phyloP scores from a whole-genome alignment of 2,797 vertebrate species.

The Danio jaintianensis region DNA sequence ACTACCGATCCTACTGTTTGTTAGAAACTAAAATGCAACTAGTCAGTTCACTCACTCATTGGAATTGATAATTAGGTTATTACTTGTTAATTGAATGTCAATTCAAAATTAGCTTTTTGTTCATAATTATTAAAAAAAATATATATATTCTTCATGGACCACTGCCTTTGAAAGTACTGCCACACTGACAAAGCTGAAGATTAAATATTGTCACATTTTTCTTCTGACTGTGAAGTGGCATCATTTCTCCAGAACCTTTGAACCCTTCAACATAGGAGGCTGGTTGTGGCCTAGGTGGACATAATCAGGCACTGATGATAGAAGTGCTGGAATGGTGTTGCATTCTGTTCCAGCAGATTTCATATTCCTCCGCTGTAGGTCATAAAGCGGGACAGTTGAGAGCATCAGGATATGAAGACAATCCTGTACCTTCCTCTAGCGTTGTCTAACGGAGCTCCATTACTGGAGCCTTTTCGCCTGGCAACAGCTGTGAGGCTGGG shows the following conservation, averaged over 20 bases:
- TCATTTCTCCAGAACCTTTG: constrained; percentile 39
- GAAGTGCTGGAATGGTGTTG: background rate
- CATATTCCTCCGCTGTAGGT: constrained; percentile 45
- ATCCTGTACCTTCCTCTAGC: constrained; percentile 42
- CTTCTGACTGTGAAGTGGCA: background rate
- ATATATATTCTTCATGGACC: background rate
- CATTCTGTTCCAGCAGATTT: constrained; percentile 28
- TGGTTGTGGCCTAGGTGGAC: constrained; percentile 4
- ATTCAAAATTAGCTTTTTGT: background rate
- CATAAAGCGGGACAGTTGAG: constrained; percentile 30
- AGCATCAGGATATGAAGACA: constrained; percentile 55
- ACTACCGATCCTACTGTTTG: background rate
- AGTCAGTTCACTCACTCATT: background rate
- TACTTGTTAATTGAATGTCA: background rate
- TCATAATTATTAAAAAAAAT: too few relatives aligned
- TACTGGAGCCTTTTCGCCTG: constrained; percentile 64
- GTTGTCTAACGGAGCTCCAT: constrained; percentile 59
- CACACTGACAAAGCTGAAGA: background rate
- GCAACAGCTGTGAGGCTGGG: constrained; percentile 72
- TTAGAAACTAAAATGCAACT: background rate
- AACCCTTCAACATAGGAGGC: constrained; percentile 15
- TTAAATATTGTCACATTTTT: background rate
- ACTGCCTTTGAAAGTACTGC: background rate
- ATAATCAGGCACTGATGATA: background rate
- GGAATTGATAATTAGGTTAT: background rate